Percentiles rank a stretch among this genome's conserved stretches.
Evolutionary conservation across 2,797 vertebrate species (phyloP).

Genomic region (Huso huso): DNA sequence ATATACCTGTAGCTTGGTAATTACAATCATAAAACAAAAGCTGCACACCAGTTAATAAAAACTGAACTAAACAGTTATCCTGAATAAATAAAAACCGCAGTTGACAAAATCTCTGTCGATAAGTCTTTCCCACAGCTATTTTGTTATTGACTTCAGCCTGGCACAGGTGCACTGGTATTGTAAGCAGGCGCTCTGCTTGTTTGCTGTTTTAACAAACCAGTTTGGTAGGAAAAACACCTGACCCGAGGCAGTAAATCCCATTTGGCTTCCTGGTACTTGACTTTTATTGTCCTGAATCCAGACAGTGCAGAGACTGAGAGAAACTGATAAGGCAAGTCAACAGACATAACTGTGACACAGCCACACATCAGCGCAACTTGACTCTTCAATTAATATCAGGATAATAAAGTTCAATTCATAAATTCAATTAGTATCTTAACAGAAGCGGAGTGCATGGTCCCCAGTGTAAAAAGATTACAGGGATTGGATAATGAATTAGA

Average conservation of each 20-base stretch:
- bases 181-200: background rate
- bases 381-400: too few species aligned
- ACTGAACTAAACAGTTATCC: too few species aligned
- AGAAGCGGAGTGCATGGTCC: too few species aligned
- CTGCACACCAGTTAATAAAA: too few species aligned
- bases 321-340: background rate
- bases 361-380: too few species aligned
- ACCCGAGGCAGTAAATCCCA: background rate
- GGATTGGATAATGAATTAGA: too few species aligned
- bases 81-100: too few species aligned
- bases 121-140: background rate
- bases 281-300: background rate
- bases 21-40: too few species aligned
- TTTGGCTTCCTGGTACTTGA: background rate
- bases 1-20: too few species aligned
- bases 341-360: background rate
- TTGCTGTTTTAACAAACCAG: background rate
- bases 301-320: background rate
- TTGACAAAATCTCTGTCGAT: background rate
- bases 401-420: too few species aligned
- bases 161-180: background rate
- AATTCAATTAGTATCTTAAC: too few species aligned
- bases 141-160: background rate
- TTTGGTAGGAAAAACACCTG: background rate
- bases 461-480: too few species aligned